Percentiles rank a stretch among this genome's conserved stretches.
Evolutionary conservation across 2,888 invertebrate species (phyloP).

Genomic region (Euzetes globulus): DNA sequence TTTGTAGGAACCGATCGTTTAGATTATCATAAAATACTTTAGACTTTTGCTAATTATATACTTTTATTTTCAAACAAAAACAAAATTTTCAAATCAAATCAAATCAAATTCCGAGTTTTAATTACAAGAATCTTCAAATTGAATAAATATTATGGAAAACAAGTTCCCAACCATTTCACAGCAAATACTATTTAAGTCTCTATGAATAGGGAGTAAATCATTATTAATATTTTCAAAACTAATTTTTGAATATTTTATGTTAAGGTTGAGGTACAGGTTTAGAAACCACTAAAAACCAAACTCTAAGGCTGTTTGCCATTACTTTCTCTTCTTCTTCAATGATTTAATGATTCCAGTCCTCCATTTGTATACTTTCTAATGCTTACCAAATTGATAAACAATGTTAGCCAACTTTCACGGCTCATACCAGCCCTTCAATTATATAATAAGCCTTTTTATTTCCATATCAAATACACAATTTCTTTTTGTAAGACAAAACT

Average conservation of each 20-base stretch:
- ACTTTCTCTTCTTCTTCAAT: not conserved
- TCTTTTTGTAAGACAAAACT: not conserved
- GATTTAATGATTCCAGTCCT: not conserved
- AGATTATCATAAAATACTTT: not conserved
- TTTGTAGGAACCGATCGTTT: not conserved
- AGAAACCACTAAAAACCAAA: not conserved
- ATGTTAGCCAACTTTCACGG: not conserved
- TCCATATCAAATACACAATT: not conserved
- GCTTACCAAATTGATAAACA: not conserved
- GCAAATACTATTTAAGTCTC: not conserved
- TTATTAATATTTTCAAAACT: not conserved
- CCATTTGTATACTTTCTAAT: not conserved
- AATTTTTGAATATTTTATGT: not conserved
- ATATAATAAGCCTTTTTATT: not conserved
- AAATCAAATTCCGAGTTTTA: not conserved
- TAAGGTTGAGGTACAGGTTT: conserved; percentile 13
- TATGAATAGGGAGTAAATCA: not conserved
- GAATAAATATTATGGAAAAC: not conserved
- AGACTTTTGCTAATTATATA: not conserved
- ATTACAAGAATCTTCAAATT: not conserved
- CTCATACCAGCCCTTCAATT: not conserved
- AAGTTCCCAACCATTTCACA: not conserved
- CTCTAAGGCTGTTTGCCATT: not conserved
- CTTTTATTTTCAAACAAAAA: not conserved
- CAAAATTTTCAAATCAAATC: not conserved